These are phyloP conservation scores for Dallia pectoralis DNA, from an alignment of 2,797 vertebrate species.

Conservation along the genomic window DNA sequence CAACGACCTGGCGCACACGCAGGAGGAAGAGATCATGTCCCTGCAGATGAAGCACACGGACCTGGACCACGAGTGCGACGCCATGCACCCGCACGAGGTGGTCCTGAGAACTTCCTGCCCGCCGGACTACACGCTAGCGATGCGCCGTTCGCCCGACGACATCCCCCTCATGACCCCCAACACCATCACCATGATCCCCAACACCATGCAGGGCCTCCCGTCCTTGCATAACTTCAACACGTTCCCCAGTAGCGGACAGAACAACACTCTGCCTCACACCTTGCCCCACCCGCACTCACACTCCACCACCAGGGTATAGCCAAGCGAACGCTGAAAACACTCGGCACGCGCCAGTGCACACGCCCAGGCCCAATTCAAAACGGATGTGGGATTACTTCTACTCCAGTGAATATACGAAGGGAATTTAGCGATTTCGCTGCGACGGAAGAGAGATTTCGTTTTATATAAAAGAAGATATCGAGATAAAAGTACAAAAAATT, in stretches of 20 bases:
- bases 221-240: conserved; percentile 96
- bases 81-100: conserved; percentile 95
- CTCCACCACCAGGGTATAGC: conserved; percentile 99
- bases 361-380: conserved; percentile 13
- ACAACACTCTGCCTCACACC: conserved; percentile 92
- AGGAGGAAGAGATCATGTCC: conserved; percentile 99
- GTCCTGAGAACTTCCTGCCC: conserved; percentile 98
- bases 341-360: conserved; percentile 17
- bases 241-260: conserved; percentile 93
- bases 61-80: conserved; percentile 94
- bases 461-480: conserved; percentile 58
- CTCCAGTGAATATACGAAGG: conserved; percentile 32
- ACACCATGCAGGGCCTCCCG: conserved; percentile 93
- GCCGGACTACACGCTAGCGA: conserved; percentile 98
- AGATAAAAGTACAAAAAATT: conserved; percentile 34
- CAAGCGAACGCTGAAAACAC: conserved; percentile 38
- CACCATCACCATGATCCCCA: conserved; percentile 99
- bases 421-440: conserved; percentile 19
- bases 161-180: conserved; percentile 99
- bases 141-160: conserved; percentile 98
- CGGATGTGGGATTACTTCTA: conserved; percentile 32
- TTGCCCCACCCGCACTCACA: conserved; percentile 89
- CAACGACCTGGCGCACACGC: conserved; percentile 94
- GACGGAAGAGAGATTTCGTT: conserved; percentile 49
- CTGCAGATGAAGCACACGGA: conserved; percentile 99